Evolutionary conservation across 2,888 invertebrate species (phyloP), one percentile per base, ranked within the genome.

Genomic region (Eremobia ochroleuca): DNA sequence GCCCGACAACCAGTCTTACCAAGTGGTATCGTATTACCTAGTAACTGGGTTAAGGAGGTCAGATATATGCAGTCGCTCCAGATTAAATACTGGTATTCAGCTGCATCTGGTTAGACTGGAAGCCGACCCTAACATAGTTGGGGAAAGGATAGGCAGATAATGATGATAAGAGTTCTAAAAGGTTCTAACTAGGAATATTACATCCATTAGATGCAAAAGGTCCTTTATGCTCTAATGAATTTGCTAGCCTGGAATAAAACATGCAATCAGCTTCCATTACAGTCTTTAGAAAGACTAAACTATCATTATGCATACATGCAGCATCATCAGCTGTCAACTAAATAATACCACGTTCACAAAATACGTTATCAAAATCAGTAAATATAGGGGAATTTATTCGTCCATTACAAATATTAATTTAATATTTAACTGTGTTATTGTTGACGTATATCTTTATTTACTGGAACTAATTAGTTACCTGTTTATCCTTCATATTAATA

Each of bases 391-490:
- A 71, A 61, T 71, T 66, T 66, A 58, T 71, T 61, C 58, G 34
- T 83, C 18, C 15, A 31, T 28, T n/a, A 52, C 11, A 77, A 64
- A 43, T 71, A 68, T 46, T 65, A 68, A 71, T 67, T 64, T 55
- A 49, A 67, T 46, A 66, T 69, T 37, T 13, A 40, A 73, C 69
- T 59, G 18, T 66, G 55, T 70, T 70, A 59, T 52, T 28, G 64
- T 62, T 49, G 49, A 75, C 15, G n/a, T 58, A 2, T 74, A 58
- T 81, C 37, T 9, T 15, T 67, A 64, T 55, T 77, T 59, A 73
- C 59, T 73, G n/a, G 18, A 59, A 66, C 25, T 76, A 79, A 85
- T 79, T 59, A 66, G 46, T 55, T 55, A 69, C 79, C 68, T 80
- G 65, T 68, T 65, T 84, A 72, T 73, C 55, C 61, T 69, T 64